These are phyloP conservation scores for Drosophila mercatorum DNA, from an alignment of 2,888 invertebrate genomes.

Conservation along the genomic window DNA sequence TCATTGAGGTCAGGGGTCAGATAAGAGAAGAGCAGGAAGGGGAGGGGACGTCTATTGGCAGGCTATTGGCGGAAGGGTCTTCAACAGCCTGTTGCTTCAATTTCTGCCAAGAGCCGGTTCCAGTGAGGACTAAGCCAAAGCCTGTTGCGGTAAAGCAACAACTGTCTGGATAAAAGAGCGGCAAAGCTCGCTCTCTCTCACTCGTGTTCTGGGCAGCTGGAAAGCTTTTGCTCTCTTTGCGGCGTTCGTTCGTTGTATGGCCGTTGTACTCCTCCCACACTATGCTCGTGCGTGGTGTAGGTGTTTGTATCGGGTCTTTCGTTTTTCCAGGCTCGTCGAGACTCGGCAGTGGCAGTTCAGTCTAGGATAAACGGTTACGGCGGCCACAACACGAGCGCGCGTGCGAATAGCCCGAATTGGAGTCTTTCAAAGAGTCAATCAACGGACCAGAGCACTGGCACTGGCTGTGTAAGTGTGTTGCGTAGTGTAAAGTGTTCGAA, in stretches of 20 bases:
- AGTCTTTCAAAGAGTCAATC: constrained; percentile 45
- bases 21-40: background rate
- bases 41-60: background rate
- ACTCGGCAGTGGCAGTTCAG: constrained; percentile 74
- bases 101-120: constrained; percentile 44
- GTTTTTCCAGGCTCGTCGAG: constrained; percentile 81
- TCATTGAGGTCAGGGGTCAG: constrained; percentile 1
- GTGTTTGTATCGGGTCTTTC: constrained; percentile 57
- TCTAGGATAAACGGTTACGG: constrained; percentile 85
- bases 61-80: constrained; percentile 28
- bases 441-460: constrained; percentile 25
- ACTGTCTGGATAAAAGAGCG: constrained; percentile 71
- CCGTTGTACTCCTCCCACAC: constrained; percentile 56
- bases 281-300: constrained; percentile 54
- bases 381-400: constrained; percentile 85
- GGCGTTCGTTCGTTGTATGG: constrained; percentile 38
- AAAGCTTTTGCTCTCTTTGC: constrained; percentile 56
- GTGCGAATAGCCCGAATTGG: constrained; percentile 61
- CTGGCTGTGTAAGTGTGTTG: constrained; percentile 31
- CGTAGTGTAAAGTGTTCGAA: constrained; percentile 43
- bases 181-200: constrained; percentile 50
- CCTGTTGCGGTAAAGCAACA: constrained; percentile 75
- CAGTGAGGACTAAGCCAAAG: constrained; percentile 46
- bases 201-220: background rate
- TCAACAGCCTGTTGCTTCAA: constrained; percentile 82